Percentiles rank a stretch among this genome's conserved stretches.
Evolutionary conservation across 2,113 vertebrate species (phyloP).

Genomic region (Microtus oregoni): DNA sequence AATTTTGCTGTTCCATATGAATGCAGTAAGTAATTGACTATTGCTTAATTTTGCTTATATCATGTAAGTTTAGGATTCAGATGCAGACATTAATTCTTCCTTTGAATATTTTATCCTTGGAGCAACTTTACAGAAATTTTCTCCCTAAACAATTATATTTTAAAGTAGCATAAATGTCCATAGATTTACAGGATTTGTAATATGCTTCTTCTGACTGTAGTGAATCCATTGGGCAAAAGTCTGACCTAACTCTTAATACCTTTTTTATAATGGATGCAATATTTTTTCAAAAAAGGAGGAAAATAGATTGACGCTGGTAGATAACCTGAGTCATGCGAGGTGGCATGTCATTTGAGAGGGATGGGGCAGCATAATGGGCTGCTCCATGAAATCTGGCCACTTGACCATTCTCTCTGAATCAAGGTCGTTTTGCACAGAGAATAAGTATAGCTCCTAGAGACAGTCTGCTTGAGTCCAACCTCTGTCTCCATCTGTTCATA

Average conservation of each 20-base stretch:
- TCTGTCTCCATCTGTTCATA: background rate
- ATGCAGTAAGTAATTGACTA: background rate
- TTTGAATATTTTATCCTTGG: slow-evolving; percentile 42
- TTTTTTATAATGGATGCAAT: background rate
- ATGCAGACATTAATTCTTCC: background rate
- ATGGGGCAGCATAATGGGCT: background rate
- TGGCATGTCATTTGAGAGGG: background rate
- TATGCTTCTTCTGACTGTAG: background rate
- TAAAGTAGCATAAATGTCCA: background rate
- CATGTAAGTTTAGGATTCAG: background rate
- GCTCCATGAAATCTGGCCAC: no score
- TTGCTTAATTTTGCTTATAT: slow-evolving; percentile 10
- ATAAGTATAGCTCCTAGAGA: background rate
- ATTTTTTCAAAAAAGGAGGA: background rate
- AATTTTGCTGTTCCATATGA: background rate
- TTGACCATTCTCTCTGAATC: background rate
- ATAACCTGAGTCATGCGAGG: background rate
- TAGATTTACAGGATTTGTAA: background rate
- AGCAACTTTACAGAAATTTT: background rate
- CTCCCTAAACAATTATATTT: background rate
- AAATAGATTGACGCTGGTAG: background rate
- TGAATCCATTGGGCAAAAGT: background rate
- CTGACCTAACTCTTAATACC: background rate
- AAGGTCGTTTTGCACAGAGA: background rate
- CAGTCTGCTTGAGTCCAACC: background rate